Base-by-base conservation (phyloP, 2,113 vertebrate species). In the Phalacrocorax aristotelis region DNA sequence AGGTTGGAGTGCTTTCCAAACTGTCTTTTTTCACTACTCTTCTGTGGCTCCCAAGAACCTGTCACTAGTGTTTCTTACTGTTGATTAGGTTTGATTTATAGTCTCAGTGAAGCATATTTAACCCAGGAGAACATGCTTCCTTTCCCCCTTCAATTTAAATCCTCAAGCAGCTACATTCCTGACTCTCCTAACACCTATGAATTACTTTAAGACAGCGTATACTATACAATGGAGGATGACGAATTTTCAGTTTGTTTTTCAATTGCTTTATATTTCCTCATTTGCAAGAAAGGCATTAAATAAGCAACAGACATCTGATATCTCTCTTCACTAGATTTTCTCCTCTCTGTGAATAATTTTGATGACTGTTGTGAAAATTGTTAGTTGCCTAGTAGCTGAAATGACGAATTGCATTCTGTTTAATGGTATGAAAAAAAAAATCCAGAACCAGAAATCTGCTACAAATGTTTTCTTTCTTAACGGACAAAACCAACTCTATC, bases 11-110 rank as follows among this genome's bases (percentile, higher is more conserved):
- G 46, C n/a, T 85, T 85, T 90, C n/a, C 62, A 54, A 49, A 40
- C 22, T 42, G 3, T 60, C 15, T 51, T 78, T 70, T 70, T 55
- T 62, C 38, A 49, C 70, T 60, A 61, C 36, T 76, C 15, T 89
- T 79, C 64, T 74, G 11, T 51, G 52, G 7, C 10, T 94, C 32
- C 40, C 25, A 66, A 72, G 26, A 91, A 52, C 6, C 0, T 69
- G 19, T 82, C 68, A 60, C 23, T 85, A 34, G 21, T 57, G 18
- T 91, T 94, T 92, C 57, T 92, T 87, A 23, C 18, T 93, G 83
- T 95, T 94, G 75, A 80, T 90, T 93, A 66, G 16, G 7, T 69
- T 90, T 87, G 52, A 88, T 96, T 85, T 95, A 71, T 70, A 74
- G 44, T 85, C 44, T 81, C 36, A 48, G 27, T 57, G 66, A 94